phyloP scores from a whole-genome alignment of 1,140 invertebrate species.

The Zaprionus davidi region DNA sequence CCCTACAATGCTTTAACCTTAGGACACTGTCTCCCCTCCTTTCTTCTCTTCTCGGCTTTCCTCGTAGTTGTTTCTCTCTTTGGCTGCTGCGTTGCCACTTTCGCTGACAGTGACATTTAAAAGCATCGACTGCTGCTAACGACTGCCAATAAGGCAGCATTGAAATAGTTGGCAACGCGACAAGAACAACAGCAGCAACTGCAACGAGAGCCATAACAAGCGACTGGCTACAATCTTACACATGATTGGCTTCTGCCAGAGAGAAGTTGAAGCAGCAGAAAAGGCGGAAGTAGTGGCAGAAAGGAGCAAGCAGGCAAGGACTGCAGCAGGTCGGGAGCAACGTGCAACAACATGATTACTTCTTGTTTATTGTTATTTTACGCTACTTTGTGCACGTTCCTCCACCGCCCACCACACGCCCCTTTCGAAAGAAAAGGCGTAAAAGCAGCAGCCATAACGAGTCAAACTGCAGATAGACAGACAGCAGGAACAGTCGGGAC shows the following conservation, averaged over 20 bases:
- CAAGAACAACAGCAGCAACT: conserved; percentile 25
- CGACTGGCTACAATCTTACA: conserved; percentile 59
- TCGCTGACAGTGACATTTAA: conserved; percentile 56
- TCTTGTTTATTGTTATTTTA: conserved; percentile 80
- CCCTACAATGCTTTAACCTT: neutral
- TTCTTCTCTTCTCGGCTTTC: neutral
- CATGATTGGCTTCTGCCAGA: conserved; percentile 69
- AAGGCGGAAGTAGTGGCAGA: conserved; percentile 7
- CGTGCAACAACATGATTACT: conserved; percentile 74
- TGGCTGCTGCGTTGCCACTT: conserved; percentile 35
- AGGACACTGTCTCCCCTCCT: neutral
- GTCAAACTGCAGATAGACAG: conserved; percentile 21
- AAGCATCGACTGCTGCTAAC: conserved; percentile 50
- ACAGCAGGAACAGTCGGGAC: neutral
- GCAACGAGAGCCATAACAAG: conserved; percentile 21
- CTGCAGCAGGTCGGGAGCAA: no score
- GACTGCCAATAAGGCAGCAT: conserved; percentile 47
- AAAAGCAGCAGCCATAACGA: conserved; percentile 12
- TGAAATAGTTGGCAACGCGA: conserved; percentile 49
- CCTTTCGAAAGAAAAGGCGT: neutral
- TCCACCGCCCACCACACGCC: neutral
- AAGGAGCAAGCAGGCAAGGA: neutral
- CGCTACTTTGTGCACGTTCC: conserved; percentile 56
- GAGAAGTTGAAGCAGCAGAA: neutral
- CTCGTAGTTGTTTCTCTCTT: conserved; percentile 1